phyloP scores from a whole-genome alignment of 2,113 vertebrate species.

The Fulica atra region DNA sequence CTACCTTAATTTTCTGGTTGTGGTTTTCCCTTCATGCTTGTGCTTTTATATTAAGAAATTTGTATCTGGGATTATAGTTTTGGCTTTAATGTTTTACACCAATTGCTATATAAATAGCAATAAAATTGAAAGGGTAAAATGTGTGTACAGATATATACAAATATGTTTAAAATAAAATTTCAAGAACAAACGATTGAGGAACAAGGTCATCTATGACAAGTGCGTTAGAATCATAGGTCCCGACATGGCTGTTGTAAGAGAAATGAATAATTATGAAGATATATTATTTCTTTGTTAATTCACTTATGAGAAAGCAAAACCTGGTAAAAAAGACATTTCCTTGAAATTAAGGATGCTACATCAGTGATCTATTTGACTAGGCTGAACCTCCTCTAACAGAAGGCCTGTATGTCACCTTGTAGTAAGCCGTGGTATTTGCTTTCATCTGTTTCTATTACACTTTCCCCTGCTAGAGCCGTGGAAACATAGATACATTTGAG shows the following conservation, averaged over 20 bases:
- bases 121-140: background rate
- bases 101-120: background rate
- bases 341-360: background rate
- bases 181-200: background rate
- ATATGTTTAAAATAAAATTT: background rate
- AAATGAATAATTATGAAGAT: background rate
- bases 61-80: background rate
- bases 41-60: background rate
- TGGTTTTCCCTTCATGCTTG: background rate
- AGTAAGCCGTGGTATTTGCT: background rate
- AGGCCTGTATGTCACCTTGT: background rate
- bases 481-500: background rate
- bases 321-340: background rate
- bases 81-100: background rate
- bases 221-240: background rate
- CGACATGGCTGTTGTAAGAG: background rate
- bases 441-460: background rate
- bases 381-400: background rate
- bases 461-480: background rate
- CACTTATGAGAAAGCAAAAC: background rate
- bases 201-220: background rate
- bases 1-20: background rate
- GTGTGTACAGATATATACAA: background rate
- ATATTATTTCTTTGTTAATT: background rate
- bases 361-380: background rate